A percentile compares a stretch with the other conserved stretches of the same genome.
phyloP scores from a whole-genome alignment of 30 jellyfish, hydroid and myxozoan genomes.

The Cassiopea andromeda region DNA sequence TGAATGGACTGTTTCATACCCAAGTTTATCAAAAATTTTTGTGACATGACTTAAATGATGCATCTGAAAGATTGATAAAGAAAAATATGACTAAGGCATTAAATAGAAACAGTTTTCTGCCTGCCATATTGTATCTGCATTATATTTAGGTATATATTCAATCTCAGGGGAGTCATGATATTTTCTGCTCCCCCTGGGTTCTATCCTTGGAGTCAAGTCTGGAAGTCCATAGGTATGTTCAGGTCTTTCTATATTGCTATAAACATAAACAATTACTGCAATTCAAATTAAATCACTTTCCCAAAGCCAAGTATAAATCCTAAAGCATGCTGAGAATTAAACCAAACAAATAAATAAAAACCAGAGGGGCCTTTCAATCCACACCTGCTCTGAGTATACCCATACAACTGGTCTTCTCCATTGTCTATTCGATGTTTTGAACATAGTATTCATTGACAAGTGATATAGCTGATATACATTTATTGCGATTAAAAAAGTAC shows the following conservation, averaged over 20 bases:
- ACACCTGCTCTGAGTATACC: slow-evolving; percentile 55
- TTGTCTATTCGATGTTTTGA: neutral
- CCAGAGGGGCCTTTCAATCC: neutral
- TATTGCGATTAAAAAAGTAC: slow-evolving; percentile 35
- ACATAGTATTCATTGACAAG: slow-evolving; percentile 27
- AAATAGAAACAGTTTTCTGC: too few relatives aligned
- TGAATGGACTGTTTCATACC: slow-evolving; percentile 79
- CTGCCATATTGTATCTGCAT: too few relatives aligned
- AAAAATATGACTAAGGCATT: too few relatives aligned
- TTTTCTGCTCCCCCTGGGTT: too few relatives aligned
- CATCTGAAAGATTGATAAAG: slow-evolving; percentile 15
- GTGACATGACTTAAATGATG: slow-evolving; percentile 89
- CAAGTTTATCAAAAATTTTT: slow-evolving; percentile 69
- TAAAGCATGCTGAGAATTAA: neutral
- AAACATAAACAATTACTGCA: too few relatives aligned
- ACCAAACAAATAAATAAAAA: too few relatives aligned
- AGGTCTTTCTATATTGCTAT: too few relatives aligned
- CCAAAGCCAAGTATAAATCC: neutral
- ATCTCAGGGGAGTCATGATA: too few relatives aligned
- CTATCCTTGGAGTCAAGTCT: too few relatives aligned
- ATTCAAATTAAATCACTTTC: too few relatives aligned
- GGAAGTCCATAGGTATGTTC: too few relatives aligned
- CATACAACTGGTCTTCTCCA: slow-evolving; percentile 29
- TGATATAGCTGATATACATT: slow-evolving; percentile 68
- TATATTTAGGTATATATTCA: too few relatives aligned